These are phyloP conservation scores for Guaruba guarouba DNA, from an alignment of 2,113 vertebrate genomes.

Conservation along the genomic window DNA sequence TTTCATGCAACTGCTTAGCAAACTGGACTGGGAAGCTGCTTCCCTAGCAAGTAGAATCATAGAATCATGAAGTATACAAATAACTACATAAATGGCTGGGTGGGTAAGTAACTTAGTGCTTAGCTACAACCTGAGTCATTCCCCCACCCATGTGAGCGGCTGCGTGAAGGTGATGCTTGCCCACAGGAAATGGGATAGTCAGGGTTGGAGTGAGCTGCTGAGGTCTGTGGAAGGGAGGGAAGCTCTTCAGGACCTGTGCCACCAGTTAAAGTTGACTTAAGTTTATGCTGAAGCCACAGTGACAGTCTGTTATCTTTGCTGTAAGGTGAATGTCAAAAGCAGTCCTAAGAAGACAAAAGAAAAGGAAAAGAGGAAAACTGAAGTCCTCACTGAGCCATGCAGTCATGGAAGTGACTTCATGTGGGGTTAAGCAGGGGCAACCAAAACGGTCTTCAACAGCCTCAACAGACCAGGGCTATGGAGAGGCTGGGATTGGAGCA, in stretches of 20 bases:
- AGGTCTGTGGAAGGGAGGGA: background rate
- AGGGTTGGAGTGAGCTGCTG: background rate
- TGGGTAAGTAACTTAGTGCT: background rate
- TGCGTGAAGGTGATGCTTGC: background rate
- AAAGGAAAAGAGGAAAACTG: background rate
- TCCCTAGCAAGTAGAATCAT: background rate
- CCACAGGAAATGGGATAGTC: background rate
- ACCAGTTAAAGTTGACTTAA: background rate
- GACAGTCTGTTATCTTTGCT: background rate
- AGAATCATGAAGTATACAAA: background rate
- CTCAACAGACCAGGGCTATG: accelerated
- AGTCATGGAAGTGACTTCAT: background rate
- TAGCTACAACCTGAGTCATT: background rate
- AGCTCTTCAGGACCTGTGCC: accelerated
- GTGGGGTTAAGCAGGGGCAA: background rate
- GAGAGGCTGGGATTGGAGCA: background rate
- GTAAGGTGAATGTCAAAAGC: background rate
- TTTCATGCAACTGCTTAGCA: background rate
- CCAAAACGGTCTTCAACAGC: background rate
- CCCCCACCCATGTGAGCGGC: accelerated
- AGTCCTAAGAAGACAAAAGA: background rate
- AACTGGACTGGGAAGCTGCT: background rate
- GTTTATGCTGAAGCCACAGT: background rate
- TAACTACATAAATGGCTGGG: background rate
- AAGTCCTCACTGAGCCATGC: accelerated